phyloP scores from a whole-genome alignment of 53 echinoderm and acorn worm species.

The Patiria pectinifera region DNA sequence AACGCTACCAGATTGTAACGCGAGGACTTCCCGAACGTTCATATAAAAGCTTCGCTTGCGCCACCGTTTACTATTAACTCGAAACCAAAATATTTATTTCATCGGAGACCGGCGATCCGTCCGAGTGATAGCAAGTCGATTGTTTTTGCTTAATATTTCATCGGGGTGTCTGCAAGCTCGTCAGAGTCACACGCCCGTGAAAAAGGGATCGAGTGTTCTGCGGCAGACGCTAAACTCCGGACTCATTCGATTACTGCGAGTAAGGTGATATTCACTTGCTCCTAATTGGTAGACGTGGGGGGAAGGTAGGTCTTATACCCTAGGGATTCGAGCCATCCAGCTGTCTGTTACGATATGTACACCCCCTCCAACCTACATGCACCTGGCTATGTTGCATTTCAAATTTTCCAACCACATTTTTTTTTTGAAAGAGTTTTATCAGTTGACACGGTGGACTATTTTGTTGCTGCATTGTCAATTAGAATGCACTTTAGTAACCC shows the following conservation, averaged over 20 bases:
- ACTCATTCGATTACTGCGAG: conserved; percentile 16
- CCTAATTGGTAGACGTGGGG: conserved; percentile 1
- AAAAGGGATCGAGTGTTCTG: conserved; percentile 8
- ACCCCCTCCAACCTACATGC: background rate
- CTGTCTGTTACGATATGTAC: background rate
- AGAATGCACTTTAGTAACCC: no score
- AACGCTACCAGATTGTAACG: background rate
- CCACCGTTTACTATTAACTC: background rate
- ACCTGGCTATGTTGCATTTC: background rate
- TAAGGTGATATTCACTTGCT: conserved; percentile 10
- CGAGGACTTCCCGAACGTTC: background rate
- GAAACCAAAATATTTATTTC: conserved; percentile 4
- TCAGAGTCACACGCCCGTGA: conserved; percentile 7
- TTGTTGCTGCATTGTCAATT: no score
- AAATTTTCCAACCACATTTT: background rate
- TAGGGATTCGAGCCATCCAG: background rate
- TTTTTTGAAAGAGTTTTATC: background rate
- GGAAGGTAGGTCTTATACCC: background rate
- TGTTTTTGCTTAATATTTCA: conserved; percentile 1
- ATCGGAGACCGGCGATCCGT: background rate
- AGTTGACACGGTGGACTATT: no score
- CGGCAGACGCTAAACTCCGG: conserved; percentile 19
- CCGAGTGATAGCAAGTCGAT: conserved; percentile 16
- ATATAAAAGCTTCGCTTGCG: background rate
- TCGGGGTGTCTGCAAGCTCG: background rate